A percentile compares a stretch with the other conserved stretches of the same genome.
phyloP scores from a whole-genome alignment of 2,797 vertebrate genomes.

The Buphagus erythrorhynchus region DNA sequence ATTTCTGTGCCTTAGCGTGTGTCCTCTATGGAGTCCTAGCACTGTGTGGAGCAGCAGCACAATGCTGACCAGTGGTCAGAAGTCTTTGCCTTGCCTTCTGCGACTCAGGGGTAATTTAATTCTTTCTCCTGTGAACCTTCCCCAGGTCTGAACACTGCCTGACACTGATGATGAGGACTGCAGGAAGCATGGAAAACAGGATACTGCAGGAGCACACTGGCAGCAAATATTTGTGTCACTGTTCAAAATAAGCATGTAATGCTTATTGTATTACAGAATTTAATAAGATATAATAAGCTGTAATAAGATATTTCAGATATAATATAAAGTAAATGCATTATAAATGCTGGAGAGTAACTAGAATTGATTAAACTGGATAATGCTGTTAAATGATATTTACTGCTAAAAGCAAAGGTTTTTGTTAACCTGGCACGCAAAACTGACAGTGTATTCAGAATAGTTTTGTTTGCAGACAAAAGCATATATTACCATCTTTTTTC shows the following conservation, averaged over 20 bases:
- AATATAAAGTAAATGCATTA: constrained; percentile 32
- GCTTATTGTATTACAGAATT: constrained; percentile 26
- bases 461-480: not conserved
- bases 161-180: not conserved
- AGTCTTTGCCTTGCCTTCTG: not conserved
- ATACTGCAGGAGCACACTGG: not conserved
- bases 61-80: not conserved
- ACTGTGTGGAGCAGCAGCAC: not conserved
- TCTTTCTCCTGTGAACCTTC: not conserved
- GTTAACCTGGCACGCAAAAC: not conserved
- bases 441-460: not conserved
- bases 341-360: constrained; percentile 3
- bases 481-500: not conserved
- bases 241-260: constrained; percentile 19
- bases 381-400: not conserved
- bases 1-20: not conserved
- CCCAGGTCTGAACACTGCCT: not conserved
- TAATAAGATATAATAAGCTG: not conserved
- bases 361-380: constrained; percentile 21
- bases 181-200: not conserved
- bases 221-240: not conserved
- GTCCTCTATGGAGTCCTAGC: not conserved
- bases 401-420: constrained; percentile 26
- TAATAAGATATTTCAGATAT: constrained; percentile 34
- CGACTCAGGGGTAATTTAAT: not conserved